phyloP scores from a whole-genome alignment of 1,140 invertebrate species.

The Trichonephila clavipes region DNA sequence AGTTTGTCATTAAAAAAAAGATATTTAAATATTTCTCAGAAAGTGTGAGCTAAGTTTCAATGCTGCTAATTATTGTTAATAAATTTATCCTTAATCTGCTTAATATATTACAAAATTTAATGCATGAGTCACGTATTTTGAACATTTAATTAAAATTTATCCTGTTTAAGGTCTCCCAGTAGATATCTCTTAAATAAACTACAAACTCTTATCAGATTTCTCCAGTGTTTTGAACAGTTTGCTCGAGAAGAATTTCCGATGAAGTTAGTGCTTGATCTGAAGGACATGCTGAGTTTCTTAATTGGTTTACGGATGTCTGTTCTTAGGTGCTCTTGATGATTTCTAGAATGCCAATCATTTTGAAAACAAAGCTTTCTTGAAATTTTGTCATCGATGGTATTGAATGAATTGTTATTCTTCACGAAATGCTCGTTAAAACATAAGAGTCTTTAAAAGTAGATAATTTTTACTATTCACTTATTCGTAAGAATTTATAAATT shows the following conservation, averaged over 20 bases:
- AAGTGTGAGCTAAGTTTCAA: too few relatives aligned
- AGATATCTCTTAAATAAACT: not conserved
- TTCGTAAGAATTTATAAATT: too few relatives aligned
- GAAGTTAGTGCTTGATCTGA: slow-evolving; percentile 5
- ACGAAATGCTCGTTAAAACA: not conserved
- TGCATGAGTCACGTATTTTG: not conserved
- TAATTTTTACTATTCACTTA: too few relatives aligned
- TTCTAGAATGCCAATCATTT: not conserved
- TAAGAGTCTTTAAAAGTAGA: not conserved
- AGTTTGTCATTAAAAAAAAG: too few relatives aligned
- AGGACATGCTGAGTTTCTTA: not conserved
- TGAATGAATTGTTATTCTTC: not conserved
- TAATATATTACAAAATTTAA: too few relatives aligned
- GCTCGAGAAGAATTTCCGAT: not conserved
- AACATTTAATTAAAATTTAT: not conserved
- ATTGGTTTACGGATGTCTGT: not conserved
- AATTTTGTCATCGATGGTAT: not conserved
- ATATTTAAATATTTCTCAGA: too few relatives aligned
- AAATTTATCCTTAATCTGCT: too few relatives aligned
- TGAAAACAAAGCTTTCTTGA: not conserved
- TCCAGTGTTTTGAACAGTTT: not conserved
- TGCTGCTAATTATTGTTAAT: too few relatives aligned
- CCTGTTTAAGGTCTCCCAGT: not conserved
- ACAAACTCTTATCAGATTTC: not conserved
- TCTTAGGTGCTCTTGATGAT: not conserved